Conservation (phyloP, 2,797 vertebrate genomes). For the Trachurus trachurus region DNA sequence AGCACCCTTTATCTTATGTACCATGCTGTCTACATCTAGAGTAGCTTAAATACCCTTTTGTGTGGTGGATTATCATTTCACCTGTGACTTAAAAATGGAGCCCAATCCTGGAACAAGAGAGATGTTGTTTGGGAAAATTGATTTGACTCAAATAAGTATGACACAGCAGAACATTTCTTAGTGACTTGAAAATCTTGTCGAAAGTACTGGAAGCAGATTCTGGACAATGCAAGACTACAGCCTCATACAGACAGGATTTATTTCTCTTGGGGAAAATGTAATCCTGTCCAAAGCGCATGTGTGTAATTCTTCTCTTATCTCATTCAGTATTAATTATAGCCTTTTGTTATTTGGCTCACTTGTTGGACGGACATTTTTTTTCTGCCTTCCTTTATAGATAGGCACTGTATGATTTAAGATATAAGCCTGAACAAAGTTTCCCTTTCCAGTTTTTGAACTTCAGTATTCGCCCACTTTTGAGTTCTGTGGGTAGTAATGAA, state of each 20-base stretch:
- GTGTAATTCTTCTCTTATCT: slow-evolving; percentile 30
- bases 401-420: neutral
- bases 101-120: slow-evolving; percentile 72
- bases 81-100: slow-evolving; percentile 37
- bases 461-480: neutral
- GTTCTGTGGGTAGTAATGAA: neutral
- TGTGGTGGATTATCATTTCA: slow-evolving; percentile 60
- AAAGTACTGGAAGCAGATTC: slow-evolving; percentile 35
- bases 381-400: neutral
- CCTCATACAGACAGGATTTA: slow-evolving; percentile 49
- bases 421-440: neutral
- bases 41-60: slow-evolving; percentile 41
- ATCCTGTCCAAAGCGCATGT: slow-evolving; percentile 16
- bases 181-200: slow-evolving; percentile 30
- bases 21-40: slow-evolving; percentile 47
- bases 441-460: neutral
- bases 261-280: slow-evolving; percentile 37
- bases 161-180: slow-evolving; percentile 26
- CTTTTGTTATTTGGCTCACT: slow-evolving; percentile 28
- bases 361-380: neutral
- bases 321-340: slow-evolving; percentile 27
- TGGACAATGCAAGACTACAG: slow-evolving; percentile 20
- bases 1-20: slow-evolving; percentile 46
- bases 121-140: slow-evolving; percentile 16
- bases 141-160: slow-evolving; percentile 20